Conservation (phyloP, 2,113 vertebrate genomes). For the Talpa occidentalis region DNA sequence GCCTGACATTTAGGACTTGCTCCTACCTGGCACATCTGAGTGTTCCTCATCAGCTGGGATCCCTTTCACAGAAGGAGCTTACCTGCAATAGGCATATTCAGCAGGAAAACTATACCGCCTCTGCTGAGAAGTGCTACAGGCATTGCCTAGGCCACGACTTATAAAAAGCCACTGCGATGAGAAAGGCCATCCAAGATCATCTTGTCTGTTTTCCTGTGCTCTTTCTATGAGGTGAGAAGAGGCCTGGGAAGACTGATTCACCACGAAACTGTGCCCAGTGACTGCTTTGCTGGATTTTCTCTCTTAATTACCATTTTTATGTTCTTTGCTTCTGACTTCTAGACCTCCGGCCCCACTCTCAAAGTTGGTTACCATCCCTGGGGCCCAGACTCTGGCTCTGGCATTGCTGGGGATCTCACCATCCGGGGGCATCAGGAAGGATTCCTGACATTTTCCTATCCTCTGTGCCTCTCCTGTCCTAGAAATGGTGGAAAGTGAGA, state of each 20-base stretch:
- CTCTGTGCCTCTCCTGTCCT: not conserved
- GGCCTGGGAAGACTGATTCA: not conserved
- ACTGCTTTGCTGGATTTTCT: not conserved
- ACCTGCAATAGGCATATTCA: slow-evolving; percentile 48
- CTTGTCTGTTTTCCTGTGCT: slow-evolving; percentile 26
- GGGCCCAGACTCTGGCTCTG: not conserved
- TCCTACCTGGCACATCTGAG: not conserved
- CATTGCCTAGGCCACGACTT: not conserved
- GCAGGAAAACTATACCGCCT: slow-evolving; percentile 57
- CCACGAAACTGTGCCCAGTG: not conserved
- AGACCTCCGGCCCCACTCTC: not conserved
- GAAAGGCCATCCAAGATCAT: slow-evolving; percentile 60
- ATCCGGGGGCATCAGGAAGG: not conserved
- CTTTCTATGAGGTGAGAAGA: slow-evolving; percentile 3
- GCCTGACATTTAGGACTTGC: not conserved
- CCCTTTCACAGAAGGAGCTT: slow-evolving; percentile 33
- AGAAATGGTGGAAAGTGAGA: not conserved
- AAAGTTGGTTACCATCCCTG: not conserved
- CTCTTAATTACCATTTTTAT: not conserved
- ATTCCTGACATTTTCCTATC: not conserved
- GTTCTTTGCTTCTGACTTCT: not conserved
- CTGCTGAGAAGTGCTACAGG: slow-evolving; percentile 46
- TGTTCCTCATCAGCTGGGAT: not conserved
- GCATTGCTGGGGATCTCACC: not conserved
- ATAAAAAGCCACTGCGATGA: not conserved